Evolutionary conservation across 1,140 invertebrate species (phyloP).

Genomic region (Hyposmocoma kahamanoa): DNA sequence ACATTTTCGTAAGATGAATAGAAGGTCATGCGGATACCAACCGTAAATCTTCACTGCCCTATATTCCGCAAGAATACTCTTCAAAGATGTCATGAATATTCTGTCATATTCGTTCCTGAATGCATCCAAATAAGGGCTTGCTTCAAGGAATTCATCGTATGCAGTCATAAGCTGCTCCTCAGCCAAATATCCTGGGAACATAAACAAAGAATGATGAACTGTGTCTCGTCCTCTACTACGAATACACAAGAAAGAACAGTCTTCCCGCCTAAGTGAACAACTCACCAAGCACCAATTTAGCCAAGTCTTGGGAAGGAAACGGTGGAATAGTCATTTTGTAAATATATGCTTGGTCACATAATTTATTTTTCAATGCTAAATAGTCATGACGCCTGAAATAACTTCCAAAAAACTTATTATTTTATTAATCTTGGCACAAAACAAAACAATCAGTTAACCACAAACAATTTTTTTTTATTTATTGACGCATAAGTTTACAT

Average conservation of each 20-base stretch:
- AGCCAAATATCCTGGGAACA: constrained; percentile 51
- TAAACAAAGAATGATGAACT: constrained; percentile 11
- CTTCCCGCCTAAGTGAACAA: constrained; percentile 53
- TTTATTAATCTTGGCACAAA: too few species aligned
- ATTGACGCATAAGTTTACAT: too few species aligned
- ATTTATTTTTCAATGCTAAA: too few species aligned
- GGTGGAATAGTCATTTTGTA: constrained; percentile 46
- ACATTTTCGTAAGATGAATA: too few species aligned
- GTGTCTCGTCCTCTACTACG: background rate
- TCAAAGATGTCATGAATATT: constrained; percentile 63
- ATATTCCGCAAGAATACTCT: constrained; percentile 60
- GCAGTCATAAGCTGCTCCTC: constrained; percentile 66
- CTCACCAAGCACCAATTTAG: constrained; percentile 61
- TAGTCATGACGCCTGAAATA: too few species aligned
- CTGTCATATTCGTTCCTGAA: constrained; percentile 63
- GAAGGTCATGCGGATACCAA: too few species aligned
- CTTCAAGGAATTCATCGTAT: constrained; percentile 64
- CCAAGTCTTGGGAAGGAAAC: constrained; percentile 60
- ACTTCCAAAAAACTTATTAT: too few species aligned
- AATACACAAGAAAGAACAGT: background rate
- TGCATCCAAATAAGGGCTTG: constrained; percentile 60
- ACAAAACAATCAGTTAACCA: too few species aligned
- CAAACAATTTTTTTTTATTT: too few species aligned
- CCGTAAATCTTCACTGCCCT: constrained; percentile 62
- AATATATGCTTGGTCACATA: too few species aligned